Base-by-base conservation (phyloP, 2,888 invertebrate genomes). In the Lepidocyrtinus sp. region DNA sequence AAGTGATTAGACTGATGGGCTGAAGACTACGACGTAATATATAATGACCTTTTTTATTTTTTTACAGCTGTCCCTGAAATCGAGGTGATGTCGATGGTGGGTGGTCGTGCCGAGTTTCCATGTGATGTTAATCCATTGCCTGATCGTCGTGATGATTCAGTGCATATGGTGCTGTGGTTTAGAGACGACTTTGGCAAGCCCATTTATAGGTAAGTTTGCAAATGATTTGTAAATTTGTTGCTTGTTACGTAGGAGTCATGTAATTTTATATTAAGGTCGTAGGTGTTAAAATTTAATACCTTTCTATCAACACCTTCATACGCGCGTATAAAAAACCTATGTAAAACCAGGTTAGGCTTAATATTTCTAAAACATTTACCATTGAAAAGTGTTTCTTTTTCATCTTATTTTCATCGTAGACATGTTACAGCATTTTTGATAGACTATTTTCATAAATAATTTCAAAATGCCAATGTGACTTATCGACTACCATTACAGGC, bases 91-190 rank as follows among this genome's bases (percentile, higher is more conserved):
- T 95, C 95, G 26, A 95, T 96, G 85, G 95, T 96, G 89, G 96
- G 96, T 72, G 94, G 94, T 90, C 93, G 93, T 88, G 95, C 95
- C 81, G 94, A 94, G 89, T 91, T 96, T 88, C 95, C 96, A 45
- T 96, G 96, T 89, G 94, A 96, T 90, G 94, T 96, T 82, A 93
- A 93, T 83, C 83, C 83, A 9, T 67, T 82, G 24, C 94, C 95
- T 64, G 93, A 94, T 46, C 92, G 92, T 87, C 92, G 94, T 89
- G 95, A 95, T 87, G 95, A 96, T 90, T 94, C 94, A 89, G 94
- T 96, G 86, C 94, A 95, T 90, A 95, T 96, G 94, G 95, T 96
- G 83, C 93, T 96, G 89, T 96, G 96, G 96, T 96, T 96, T 90
- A 92, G 94, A 87, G 94, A 95, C 88, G 95, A 95, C 87, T 94